A percentile compares a stretch with the other conserved stretches of the same genome.
phyloP scores from a whole-genome alignment of 2,797 vertebrate genomes.

The Squalus acanthias region DNA sequence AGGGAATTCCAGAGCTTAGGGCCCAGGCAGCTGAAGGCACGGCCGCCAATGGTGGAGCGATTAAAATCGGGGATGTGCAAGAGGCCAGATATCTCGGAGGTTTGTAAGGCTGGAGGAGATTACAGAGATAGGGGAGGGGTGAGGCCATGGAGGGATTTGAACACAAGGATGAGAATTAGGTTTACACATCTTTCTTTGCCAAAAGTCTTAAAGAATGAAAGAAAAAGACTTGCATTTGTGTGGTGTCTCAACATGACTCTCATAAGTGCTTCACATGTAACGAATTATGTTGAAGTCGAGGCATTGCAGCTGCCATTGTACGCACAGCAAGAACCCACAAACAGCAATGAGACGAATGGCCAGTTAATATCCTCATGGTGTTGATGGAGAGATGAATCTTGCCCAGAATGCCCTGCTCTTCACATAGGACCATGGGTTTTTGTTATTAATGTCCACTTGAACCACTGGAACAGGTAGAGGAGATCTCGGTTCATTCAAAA shows the following conservation, averaged over 20 bases:
- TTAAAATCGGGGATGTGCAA: too few relatives aligned
- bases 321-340: background rate
- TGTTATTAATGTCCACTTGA: background rate
- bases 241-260: background rate
- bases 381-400: background rate
- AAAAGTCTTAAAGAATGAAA: background rate
- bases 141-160: too few relatives aligned
- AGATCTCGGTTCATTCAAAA: background rate
- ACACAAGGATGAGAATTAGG: background rate
- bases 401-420: background rate
- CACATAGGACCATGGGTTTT: background rate
- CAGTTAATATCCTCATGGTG: background rate
- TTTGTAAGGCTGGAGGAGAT: too few relatives aligned
- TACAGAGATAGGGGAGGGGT: too few relatives aligned
- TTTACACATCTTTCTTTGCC: background rate
- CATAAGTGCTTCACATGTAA: background rate
- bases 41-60: too few relatives aligned
- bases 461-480: background rate
- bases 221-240: background rate
- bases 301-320: background rate
- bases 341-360: background rate
- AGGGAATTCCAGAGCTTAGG: background rate
- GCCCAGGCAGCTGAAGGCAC: too few relatives aligned
- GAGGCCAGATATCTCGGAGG: too few relatives aligned
- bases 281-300: background rate